Conservation (phyloP, 2,888 invertebrate species). For the Melinaea marsaeus region DNA sequence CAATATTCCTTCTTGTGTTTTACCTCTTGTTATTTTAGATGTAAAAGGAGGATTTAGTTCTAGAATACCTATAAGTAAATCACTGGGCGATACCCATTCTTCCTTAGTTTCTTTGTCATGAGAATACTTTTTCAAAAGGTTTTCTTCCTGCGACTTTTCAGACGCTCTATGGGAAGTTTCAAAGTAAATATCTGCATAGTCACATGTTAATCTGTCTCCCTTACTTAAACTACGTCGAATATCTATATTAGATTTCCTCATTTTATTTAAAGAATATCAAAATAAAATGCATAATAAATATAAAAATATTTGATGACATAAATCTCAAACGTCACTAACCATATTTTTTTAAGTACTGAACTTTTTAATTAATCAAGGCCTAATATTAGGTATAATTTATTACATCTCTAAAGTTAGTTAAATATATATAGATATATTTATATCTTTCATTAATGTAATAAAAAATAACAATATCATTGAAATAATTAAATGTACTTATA, state of each 20-base stretch:
- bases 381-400: too few relatives aligned
- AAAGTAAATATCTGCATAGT: slow-evolving; percentile 61
- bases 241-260: slow-evolving; percentile 27
- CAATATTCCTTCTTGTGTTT: slow-evolving; percentile 64
- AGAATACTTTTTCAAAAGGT: slow-evolving; percentile 14
- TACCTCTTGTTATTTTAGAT: slow-evolving; percentile 65
- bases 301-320: slow-evolving; percentile 8
- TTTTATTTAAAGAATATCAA: not conserved
- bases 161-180: slow-evolving; percentile 37
- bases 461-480: too few relatives aligned
- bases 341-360: too few relatives aligned
- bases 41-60: slow-evolving; percentile 65
- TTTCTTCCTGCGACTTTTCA: slow-evolving; percentile 14
- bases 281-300: slow-evolving; percentile 7
- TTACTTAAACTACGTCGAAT: slow-evolving; percentile 39
- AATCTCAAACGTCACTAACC: not conserved
- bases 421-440: too few relatives aligned
- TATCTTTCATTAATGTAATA: too few relatives aligned
- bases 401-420: too few relatives aligned
- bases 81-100: slow-evolving; percentile 67
- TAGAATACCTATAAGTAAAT: slow-evolving; percentile 56
- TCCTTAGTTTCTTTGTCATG: slow-evolving; percentile 25
- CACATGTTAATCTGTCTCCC: slow-evolving; percentile 53
- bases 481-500: too few relatives aligned
- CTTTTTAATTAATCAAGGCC: too few relatives aligned